Evolutionary conservation across 2,797 vertebrate species (phyloP), one percentile per base, ranked within the genome.

Genomic region (Argyrosomus regius): DNA sequence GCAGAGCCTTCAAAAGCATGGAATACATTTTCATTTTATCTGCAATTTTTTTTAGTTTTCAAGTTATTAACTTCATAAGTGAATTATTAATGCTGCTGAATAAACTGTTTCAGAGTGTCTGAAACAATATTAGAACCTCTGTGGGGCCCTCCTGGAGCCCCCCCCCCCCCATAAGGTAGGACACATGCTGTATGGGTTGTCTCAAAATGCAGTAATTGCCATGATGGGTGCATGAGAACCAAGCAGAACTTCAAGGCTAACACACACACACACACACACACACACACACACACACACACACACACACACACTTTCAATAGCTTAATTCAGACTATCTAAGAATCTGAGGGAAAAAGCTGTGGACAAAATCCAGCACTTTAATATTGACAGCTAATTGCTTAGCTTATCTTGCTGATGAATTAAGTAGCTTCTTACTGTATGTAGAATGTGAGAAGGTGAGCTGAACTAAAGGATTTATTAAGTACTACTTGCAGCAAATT

Each of bases 31-130:
- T 54, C 17, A 14, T 26, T 62, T 20, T 22, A 56, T 56, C 18
- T 64, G 50, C 41, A 57, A 22, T 63, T 31, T 60, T 26, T 31
- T 6, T 6, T 22, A 26, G 28, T 58, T 70, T 63, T 43, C 14
- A 58, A 35, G 28, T 53, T 52, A 10, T 41, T 18, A 52, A 10
- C 16, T 41, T 50, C 10, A 4, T 49, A 39, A 53, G 59, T 72
- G 43, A 62, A 72, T 62, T 20, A 53, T 53, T 62, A 62, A 41
- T 54, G 22, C 2, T 53, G 64, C 64, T 41, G 64, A 66, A 52
- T 28, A 31, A 28, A 64, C 24, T 26, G 24, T 64, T 64, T 64
- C 13, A 24, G 14, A 64, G 61, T 6, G 22, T 67, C 28, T 52
- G 41, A 39, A n/a, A 7, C 13, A 39, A 41, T 24, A 41, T 16